Evolutionary conservation across 2,888 invertebrate genomes (phyloP).

Genomic region (Aleiodes alternator): DNA sequence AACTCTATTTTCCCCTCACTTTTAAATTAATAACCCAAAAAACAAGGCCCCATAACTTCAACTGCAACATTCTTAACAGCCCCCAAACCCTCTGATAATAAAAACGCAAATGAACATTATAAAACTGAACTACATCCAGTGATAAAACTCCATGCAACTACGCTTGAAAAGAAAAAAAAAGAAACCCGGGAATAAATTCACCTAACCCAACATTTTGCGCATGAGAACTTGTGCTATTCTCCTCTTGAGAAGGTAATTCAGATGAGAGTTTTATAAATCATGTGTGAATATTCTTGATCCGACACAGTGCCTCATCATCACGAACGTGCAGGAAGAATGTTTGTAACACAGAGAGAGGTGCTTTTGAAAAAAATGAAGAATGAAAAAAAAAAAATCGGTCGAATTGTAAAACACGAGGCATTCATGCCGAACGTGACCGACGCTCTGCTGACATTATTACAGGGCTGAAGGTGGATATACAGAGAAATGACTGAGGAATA

Average conservation of each 20-base stretch:
- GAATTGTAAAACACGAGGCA: constrained; percentile 63
- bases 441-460: constrained; percentile 67
- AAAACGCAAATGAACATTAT: constrained; percentile 25
- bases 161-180: background rate
- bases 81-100: constrained; percentile 1
- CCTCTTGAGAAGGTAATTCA: too few species aligned
- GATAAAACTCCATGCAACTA: background rate
- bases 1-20: too few species aligned
- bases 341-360: constrained; percentile 30
- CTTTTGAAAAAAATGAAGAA: constrained; percentile 48
- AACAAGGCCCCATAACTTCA: too few species aligned
- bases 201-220: background rate
- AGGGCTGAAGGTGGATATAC: constrained; percentile 50
- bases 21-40: too few species aligned
- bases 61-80: too few species aligned
- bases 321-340: constrained; percentile 46
- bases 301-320: constrained; percentile 51
- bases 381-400: constrained; percentile 46
- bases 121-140: background rate
- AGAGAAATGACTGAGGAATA: constrained; percentile 20
- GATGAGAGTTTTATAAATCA: constrained; percentile 41
- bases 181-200: background rate
- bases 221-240: background rate
- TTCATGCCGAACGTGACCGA: constrained; percentile 71
- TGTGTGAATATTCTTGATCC: constrained; percentile 53